Evolutionary conservation across 2,797 vertebrate genomes (phyloP).

Genomic region (Rhadinocentrus ornatus): DNA sequence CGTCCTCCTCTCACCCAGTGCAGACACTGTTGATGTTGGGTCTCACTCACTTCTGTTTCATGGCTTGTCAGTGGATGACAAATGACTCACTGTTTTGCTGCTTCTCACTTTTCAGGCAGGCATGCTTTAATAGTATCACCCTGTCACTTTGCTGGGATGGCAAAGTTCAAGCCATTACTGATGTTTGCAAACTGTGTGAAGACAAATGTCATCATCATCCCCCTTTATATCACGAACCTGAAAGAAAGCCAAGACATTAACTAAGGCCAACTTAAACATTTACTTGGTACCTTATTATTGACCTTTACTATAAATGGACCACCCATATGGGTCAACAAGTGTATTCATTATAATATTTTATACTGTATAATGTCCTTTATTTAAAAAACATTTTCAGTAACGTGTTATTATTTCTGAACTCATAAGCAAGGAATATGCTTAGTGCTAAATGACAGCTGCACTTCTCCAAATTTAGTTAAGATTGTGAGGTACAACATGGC

Average conservation of each 20-base stretch:
- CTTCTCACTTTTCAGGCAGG: slow-evolving; percentile 56
- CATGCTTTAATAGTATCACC: slow-evolving; percentile 35
- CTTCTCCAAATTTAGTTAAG: neutral
- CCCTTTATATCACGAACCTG: slow-evolving; percentile 11
- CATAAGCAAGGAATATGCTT: neutral
- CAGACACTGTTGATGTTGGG: slow-evolving; percentile 63
- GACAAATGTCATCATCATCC: slow-evolving; percentile 37
- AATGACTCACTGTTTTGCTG: slow-evolving; percentile 47
- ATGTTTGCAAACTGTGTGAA: slow-evolving; percentile 33
- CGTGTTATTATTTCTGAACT: neutral
- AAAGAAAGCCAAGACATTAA: neutral
- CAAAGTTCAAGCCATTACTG: slow-evolving; percentile 38
- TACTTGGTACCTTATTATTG: slow-evolving; percentile 1
- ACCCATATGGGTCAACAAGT: neutral
- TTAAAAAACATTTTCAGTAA: neutral
- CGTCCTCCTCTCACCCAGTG: slow-evolving; percentile 28
- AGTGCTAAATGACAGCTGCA: neutral
- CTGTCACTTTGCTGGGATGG: slow-evolving; percentile 33
- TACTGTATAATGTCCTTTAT: neutral
- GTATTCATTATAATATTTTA: no score
- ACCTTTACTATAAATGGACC: slow-evolving; percentile 18
- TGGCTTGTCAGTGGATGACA: slow-evolving; percentile 69
- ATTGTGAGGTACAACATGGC: neutral
- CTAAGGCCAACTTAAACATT: neutral
- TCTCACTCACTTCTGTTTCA: slow-evolving; percentile 40